phyloP scores from a whole-genome alignment of 2,888 invertebrate species.

The Beris chalybata region DNA sequence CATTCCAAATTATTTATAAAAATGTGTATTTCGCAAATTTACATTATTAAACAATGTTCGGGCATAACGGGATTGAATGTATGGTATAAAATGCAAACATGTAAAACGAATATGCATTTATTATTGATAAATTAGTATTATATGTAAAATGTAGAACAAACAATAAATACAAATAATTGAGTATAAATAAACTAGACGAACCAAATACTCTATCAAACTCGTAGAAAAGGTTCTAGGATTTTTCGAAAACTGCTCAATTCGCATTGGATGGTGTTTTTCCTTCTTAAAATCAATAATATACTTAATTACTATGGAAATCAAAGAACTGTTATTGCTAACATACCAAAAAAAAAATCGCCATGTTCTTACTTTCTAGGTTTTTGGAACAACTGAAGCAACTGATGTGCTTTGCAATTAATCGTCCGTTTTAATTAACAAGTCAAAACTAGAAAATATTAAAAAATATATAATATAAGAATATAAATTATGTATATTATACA shows the following conservation, averaged over 20 bases:
- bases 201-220: too few relatives aligned
- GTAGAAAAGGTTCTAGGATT: too few relatives aligned
- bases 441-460: not conserved
- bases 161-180: too few relatives aligned
- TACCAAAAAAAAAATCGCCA: too few relatives aligned
- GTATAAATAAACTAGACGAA: too few relatives aligned
- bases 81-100: not conserved
- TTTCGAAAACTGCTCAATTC: too few relatives aligned
- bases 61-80: conserved; percentile 8
- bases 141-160: too few relatives aligned
- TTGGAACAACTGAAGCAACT: conserved; percentile 2
- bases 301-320: too few relatives aligned
- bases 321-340: too few relatives aligned
- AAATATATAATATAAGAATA: not conserved
- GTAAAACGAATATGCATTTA: not conserved
- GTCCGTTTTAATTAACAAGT: conserved; percentile 11
- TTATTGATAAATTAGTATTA: not conserved
- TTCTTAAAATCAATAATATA: too few relatives aligned
- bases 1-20: not conserved
- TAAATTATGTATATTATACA: not conserved
- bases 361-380: too few relatives aligned
- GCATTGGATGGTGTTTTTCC: too few relatives aligned
- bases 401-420: conserved; percentile 23
- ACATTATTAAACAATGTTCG: not conserved
- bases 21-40: not conserved